These are phyloP conservation scores for Drosophila gunungcola DNA, from an alignment of 1,140 invertebrate genomes.

Conservation along the genomic window DNA sequence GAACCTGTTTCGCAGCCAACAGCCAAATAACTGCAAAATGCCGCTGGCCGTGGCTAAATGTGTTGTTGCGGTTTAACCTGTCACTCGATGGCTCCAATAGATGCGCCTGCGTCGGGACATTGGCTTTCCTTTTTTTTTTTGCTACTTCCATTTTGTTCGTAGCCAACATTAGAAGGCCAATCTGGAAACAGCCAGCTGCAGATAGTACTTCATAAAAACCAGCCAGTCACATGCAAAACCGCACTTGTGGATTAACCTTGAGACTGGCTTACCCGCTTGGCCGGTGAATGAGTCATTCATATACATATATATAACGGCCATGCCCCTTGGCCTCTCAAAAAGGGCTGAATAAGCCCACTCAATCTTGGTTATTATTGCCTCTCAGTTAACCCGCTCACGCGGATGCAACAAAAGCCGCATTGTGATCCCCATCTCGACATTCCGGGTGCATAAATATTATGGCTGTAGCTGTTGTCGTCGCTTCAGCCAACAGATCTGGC, in stretches of 20 bases:
- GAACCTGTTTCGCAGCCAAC: slow-evolving; percentile 67
- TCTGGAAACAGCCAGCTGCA: slow-evolving; percentile 29
- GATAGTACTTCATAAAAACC: slow-evolving; percentile 28
- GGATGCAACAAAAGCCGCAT: slow-evolving; percentile 46
- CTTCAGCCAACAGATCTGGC: slow-evolving; percentile 5
- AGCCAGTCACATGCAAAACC: slow-evolving; percentile 66
- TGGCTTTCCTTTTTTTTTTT: slow-evolving; percentile 55
- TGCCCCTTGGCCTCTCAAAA: not conserved
- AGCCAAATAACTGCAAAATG: slow-evolving; percentile 67
- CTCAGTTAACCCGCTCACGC: slow-evolving; percentile 4
- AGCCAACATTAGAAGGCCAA: slow-evolving; percentile 35
- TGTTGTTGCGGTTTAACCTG: slow-evolving; percentile 36
- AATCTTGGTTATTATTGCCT: slow-evolving; percentile 38
- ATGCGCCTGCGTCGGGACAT: slow-evolving; percentile 57
- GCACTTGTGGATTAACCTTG: slow-evolving; percentile 49
- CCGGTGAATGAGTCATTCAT: slow-evolving; percentile 40
- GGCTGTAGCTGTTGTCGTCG: slow-evolving; percentile 6
- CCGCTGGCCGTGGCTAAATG: slow-evolving; percentile 43
- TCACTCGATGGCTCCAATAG: slow-evolving; percentile 19
- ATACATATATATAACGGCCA: not conserved
- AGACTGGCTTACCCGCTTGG: slow-evolving; percentile 21
- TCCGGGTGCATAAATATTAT: slow-evolving; percentile 38
- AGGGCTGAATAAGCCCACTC: slow-evolving; percentile 45
- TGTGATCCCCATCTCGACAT: slow-evolving; percentile 34
- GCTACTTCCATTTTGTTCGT: not conserved